These are phyloP conservation scores for Phrynosoma platyrhinos DNA, from an alignment of 2,113 vertebrate genomes.

Conservation along the genomic window DNA sequence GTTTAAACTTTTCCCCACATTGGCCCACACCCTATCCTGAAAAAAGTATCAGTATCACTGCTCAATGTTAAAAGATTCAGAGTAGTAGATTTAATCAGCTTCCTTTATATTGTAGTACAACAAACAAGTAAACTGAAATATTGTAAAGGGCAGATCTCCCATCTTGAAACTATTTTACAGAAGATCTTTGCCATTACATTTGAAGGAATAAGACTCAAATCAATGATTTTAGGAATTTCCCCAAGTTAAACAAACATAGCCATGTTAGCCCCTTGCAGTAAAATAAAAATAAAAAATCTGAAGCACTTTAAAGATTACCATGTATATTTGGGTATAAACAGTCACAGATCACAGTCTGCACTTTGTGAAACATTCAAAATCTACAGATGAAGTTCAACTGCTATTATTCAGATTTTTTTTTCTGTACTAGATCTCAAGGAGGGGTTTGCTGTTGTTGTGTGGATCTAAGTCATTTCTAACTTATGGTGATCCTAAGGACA, in stretches of 20 bases:
- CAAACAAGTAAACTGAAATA: background rate
- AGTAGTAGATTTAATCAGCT: background rate
- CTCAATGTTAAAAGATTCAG: conserved; percentile 22
- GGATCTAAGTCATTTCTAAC: too few relatives aligned
- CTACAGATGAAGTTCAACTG: background rate
- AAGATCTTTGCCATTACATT: background rate
- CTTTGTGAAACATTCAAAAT: background rate
- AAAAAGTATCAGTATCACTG: conserved; percentile 78
- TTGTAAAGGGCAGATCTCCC: background rate
- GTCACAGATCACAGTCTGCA: background rate
- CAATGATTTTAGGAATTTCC: background rate
- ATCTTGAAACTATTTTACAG: background rate
- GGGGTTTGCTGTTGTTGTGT: too few relatives aligned
- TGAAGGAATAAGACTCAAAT: background rate
- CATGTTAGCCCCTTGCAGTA: background rate
- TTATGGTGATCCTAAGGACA: too few relatives aligned
- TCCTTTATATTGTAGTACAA: background rate
- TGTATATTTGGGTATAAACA: background rate
- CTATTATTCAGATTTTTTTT: too few relatives aligned
- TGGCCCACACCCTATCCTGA: conserved; percentile 96
- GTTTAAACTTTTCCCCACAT: conserved; percentile 93
- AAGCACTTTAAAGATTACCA: background rate
- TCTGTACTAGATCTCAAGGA: too few relatives aligned
- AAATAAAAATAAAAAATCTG: background rate
- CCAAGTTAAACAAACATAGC: background rate